Evolutionary conservation across 2,888 invertebrate species (phyloP).

Genomic region (Microplitis deprimator): DNA sequence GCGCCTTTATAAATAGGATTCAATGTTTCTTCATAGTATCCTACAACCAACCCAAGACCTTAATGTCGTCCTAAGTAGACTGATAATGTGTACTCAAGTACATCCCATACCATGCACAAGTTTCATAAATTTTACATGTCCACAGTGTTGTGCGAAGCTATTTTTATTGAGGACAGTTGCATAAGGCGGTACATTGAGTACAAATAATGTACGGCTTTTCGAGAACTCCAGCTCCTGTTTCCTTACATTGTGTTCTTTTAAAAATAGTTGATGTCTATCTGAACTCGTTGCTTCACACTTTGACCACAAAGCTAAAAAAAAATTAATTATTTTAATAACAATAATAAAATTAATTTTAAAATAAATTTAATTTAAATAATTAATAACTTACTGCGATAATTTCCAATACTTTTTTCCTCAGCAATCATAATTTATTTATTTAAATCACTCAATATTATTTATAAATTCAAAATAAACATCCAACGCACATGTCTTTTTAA

Average conservation of each 20-base stretch:
- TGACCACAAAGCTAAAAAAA: conserved; percentile 60
- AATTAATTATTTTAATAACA: neutral
- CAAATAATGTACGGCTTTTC: conserved; percentile 83
- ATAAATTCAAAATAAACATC: neutral
- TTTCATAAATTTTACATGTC: conserved; percentile 72
- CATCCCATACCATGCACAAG: conserved; percentile 60
- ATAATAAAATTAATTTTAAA: neutral
- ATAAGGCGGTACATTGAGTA: conserved; percentile 88
- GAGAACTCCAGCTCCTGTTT: conserved; percentile 82
- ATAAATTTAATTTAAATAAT: neutral
- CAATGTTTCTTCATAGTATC: too few relatives aligned
- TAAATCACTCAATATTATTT: neutral
- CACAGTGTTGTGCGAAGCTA: conserved; percentile 74
- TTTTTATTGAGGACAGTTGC: conserved; percentile 76
- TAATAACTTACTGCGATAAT: conserved; percentile 22
- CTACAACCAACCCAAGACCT: too few relatives aligned
- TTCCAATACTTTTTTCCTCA: conserved; percentile 9
- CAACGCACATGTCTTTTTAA: neutral
- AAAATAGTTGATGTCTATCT: conserved; percentile 72
- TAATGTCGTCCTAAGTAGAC: too few relatives aligned
- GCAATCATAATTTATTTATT: neutral
- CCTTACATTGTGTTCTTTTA: conserved; percentile 83
- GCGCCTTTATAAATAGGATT: too few relatives aligned
- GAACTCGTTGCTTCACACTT: conserved; percentile 61
- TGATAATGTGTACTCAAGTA: neutral